phyloP scores from a whole-genome alignment of 2,797 vertebrate genomes.

The Coendou prehensilis region DNA sequence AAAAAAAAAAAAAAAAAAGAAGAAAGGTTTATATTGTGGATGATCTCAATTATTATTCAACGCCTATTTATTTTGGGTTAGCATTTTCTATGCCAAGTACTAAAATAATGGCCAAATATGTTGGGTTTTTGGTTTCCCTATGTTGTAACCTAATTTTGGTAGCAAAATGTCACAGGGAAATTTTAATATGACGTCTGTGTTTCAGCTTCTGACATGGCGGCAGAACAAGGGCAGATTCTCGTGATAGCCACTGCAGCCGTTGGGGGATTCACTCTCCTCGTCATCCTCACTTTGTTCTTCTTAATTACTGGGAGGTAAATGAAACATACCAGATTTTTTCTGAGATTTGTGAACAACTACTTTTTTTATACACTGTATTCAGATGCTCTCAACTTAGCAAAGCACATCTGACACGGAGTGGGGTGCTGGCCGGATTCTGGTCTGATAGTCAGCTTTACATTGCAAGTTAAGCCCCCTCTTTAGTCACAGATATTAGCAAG shows the following conservation, averaged over 20 bases:
- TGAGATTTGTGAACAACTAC: neutral
- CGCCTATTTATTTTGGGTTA: neutral
- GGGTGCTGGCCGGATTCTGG: neutral
- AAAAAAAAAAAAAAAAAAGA: too few relatives aligned
- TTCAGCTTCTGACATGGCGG: constrained; percentile 96
- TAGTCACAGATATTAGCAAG: neutral
- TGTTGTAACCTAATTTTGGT: neutral
- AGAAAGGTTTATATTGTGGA: neutral
- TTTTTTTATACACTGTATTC: neutral
- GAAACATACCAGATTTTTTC: neutral
- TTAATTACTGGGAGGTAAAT: constrained; percentile 97
- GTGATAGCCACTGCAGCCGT: constrained; percentile 97
- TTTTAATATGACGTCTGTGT: constrained; percentile 79
- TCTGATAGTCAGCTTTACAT: neutral
- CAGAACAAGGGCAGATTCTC: constrained; percentile 96
- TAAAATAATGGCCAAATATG: neutral
- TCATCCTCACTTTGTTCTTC: constrained; percentile 98
- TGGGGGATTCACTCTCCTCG: constrained; percentile 96
- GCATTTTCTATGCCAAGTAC: neutral
- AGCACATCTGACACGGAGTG: neutral
- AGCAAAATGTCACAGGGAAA: neutral
- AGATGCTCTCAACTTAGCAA: neutral
- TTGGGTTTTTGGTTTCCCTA: neutral
- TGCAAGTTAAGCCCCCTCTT: neutral
- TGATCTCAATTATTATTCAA: neutral